Evolutionary conservation across 2,888 invertebrate genomes (phyloP).

Genomic region (Acrocera orbiculus): DNA sequence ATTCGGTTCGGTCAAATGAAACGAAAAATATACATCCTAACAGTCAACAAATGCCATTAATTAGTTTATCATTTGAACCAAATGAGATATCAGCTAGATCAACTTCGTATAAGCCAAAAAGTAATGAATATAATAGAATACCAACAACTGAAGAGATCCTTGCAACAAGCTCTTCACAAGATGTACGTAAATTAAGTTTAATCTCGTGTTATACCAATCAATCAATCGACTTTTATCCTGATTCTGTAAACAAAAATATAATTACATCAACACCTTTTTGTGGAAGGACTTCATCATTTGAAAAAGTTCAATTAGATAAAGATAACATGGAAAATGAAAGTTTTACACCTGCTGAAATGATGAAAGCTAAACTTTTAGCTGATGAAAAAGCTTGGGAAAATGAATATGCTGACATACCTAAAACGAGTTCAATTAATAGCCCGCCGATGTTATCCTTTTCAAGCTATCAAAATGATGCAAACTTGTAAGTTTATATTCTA

Average conservation of each 20-base stretch:
- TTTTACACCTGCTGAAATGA: slow-evolving; percentile 25
- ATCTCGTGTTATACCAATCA: slow-evolving; percentile 5
- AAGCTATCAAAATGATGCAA: too few relatives aligned
- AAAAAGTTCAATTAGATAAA: slow-evolving; percentile 6
- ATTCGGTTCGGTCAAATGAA: too few relatives aligned
- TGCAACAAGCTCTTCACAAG: slow-evolving; percentile 23
- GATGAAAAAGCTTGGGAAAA: slow-evolving; percentile 28
- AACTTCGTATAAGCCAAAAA: slow-evolving; percentile 17
- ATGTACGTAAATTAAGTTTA: slow-evolving; percentile 17
- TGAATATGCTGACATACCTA: slow-evolving; percentile 26
- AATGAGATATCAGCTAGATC: slow-evolving; percentile 28
- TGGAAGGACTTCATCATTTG: not conserved
- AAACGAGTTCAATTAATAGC: too few relatives aligned
- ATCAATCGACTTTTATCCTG: slow-evolving; percentile 18
- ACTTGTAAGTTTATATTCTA: too few relatives aligned
- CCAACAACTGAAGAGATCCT: slow-evolving; percentile 25
- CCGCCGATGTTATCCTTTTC: too few relatives aligned
- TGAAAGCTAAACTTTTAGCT: slow-evolving; percentile 22
- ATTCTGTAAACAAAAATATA: too few relatives aligned
- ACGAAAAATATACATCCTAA: too few relatives aligned
- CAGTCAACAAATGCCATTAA: too few relatives aligned
- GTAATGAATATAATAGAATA: slow-evolving; percentile 5
- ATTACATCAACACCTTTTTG: not conserved
- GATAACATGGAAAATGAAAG: slow-evolving; percentile 11
- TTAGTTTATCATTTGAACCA: slow-evolving; percentile 23